Percentiles rank a stretch among this genome's conserved stretches.
phyloP scores from a whole-genome alignment of 2,888 invertebrate species.

The Lordiphosa fenestrarum region DNA sequence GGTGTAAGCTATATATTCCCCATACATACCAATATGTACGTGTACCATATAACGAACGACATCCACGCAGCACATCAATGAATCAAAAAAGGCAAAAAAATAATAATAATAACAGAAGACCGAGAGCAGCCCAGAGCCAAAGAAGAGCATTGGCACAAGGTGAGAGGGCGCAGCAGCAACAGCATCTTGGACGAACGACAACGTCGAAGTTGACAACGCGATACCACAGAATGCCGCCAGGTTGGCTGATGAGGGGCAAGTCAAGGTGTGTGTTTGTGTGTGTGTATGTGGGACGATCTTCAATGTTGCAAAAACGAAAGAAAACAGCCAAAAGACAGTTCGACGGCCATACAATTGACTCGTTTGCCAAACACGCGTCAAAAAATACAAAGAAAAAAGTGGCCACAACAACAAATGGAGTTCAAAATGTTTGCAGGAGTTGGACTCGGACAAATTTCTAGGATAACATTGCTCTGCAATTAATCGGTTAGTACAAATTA shows the following conservation, averaged over 20 bases:
- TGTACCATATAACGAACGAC: conserved; percentile 32
- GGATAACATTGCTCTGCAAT: too few species aligned
- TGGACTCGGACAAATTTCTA: too few species aligned
- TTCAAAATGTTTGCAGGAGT: too few species aligned
- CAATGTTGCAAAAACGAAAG: conserved; percentile 51
- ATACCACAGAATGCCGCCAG: conserved; percentile 38
- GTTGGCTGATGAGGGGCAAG: conserved; percentile 43
- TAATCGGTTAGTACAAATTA: too few species aligned
- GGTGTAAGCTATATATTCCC: conserved; percentile 30
- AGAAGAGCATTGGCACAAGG: conserved; percentile 29
- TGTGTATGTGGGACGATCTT: conserved; percentile 64
- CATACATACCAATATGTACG: conserved; percentile 5
- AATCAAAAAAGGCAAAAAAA: conserved; percentile 58
- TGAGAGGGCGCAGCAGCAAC: conserved; percentile 63
- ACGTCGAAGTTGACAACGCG: conserved; percentile 58
- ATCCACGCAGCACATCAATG: conserved; percentile 71
- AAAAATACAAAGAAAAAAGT: not conserved
- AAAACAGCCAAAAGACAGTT: conserved; percentile 45
- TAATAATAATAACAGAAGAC: conserved; percentile 22
- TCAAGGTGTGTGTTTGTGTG: conserved; percentile 33
- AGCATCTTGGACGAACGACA: conserved; percentile 45
- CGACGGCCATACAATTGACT: conserved; percentile 67
- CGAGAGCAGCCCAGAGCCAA: conserved; percentile 14
- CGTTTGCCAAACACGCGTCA: conserved; percentile 64
- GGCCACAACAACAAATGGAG: too few species aligned